Evolutionary conservation across 1,140 invertebrate genomes (phyloP).

Genomic region (Mactra quadrangularis): DNA sequence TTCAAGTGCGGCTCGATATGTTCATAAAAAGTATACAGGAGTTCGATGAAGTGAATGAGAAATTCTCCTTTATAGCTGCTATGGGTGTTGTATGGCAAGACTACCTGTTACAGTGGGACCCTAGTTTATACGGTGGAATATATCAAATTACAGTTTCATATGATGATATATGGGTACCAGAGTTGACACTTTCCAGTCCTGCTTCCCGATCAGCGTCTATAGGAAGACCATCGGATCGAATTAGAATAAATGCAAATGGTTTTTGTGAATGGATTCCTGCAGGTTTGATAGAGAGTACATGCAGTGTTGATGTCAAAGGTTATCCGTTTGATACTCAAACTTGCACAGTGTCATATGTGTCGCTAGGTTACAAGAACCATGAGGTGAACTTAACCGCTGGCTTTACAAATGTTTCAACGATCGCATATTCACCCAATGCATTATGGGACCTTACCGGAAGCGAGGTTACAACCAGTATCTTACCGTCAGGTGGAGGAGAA

Average conservation of each 20-base stretch:
- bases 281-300: constrained; percentile 95
- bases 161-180: constrained; percentile 37
- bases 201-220: neutral
- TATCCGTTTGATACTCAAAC: constrained; percentile 98
- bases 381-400: neutral
- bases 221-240: constrained; percentile 15
- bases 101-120: neutral
- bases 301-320: constrained; percentile 98
- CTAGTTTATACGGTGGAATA: neutral
- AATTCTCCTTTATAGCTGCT: constrained; percentile 24
- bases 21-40: constrained; percentile 4
- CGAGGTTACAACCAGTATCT: neutral
- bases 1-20: neutral
- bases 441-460: neutral
- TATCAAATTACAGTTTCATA: constrained; percentile 2
- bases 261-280: constrained; percentile 1
- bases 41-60: constrained; percentile 45
- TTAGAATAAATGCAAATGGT: neutral
- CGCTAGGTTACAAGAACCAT: constrained; percentile 88
- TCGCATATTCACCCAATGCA: neutral
- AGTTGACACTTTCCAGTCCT: constrained; percentile 37
- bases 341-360: constrained; percentile 99
- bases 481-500: neutral
- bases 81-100: constrained; percentile 43
- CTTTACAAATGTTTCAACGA: neutral